A percentile compares a stretch with the other conserved stretches of the same genome.
Conservation (phyloP, 1,140 invertebrate genomes). For the Drosophila erecta region DNA sequence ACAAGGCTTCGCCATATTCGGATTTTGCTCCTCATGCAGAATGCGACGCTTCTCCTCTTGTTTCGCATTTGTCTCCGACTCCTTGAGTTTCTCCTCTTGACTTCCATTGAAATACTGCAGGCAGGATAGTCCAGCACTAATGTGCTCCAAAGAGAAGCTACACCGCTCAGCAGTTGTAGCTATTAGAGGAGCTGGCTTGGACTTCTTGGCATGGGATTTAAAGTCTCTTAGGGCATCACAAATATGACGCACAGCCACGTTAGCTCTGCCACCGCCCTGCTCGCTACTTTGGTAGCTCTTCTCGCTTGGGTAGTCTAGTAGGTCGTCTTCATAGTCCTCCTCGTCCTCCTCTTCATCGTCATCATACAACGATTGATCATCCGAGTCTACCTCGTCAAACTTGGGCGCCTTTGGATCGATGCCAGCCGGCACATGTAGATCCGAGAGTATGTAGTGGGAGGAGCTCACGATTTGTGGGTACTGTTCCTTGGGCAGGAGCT, state of each 20-base stretch:
- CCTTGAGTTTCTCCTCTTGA: constrained; percentile 69
- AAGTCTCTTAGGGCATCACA: constrained; percentile 78
- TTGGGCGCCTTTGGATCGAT: constrained; percentile 80
- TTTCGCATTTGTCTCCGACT: constrained; percentile 75
- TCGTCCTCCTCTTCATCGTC: constrained; percentile 85
- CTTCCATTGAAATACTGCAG: constrained; percentile 87
- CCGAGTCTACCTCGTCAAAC: constrained; percentile 70
- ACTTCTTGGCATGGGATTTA: constrained; percentile 68
- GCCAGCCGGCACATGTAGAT: constrained; percentile 90
- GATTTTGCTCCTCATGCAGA: constrained; percentile 88
- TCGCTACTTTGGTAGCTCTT: constrained; percentile 60
- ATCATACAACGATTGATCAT: constrained; percentile 70
- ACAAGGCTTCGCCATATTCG: constrained; percentile 92
- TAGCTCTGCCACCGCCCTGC: constrained; percentile 61
- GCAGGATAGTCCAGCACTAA: constrained; percentile 88
- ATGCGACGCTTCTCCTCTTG: constrained; percentile 81
- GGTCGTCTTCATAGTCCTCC: constrained; percentile 79
- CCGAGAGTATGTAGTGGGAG: constrained; percentile 94
- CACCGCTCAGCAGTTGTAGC: constrained; percentile 89
- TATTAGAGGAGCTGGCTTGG: constrained; percentile 86
- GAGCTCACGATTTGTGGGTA: constrained; percentile 96
- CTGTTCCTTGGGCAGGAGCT: constrained; percentile 90
- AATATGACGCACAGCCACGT: constrained; percentile 82
- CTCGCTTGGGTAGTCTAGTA: constrained; percentile 27
- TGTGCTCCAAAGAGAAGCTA: constrained; percentile 88